Evolutionary conservation across 2,888 invertebrate species (phyloP).

Genomic region (Hypselothyrea guttata): DNA sequence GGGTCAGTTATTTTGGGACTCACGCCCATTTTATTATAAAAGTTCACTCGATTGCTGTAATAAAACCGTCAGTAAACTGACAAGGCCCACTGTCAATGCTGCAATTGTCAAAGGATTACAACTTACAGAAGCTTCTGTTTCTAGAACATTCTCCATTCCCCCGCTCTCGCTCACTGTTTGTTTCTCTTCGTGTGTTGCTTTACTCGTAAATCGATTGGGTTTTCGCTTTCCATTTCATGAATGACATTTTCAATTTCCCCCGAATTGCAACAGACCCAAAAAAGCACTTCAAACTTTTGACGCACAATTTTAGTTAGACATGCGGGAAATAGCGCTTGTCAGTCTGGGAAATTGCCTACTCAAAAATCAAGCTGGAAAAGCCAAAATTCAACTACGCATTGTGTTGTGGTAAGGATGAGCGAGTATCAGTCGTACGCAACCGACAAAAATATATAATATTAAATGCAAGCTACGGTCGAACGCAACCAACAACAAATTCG

Average conservation of each 20-base stretch:
- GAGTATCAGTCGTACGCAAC: too few species aligned
- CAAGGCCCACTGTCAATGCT: background rate
- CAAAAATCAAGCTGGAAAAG: too few species aligned
- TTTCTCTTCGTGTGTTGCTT: background rate
- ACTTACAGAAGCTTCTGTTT: conserved; percentile 13
- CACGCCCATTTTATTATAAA: conserved; percentile 23
- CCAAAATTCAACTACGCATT: too few species aligned
- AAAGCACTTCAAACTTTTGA: conserved; percentile 6
- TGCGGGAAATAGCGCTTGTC: conserved; percentile 11
- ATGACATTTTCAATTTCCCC: conserved; percentile 51
- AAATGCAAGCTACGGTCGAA: too few species aligned
- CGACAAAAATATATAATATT: too few species aligned
- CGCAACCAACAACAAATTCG: too few species aligned
- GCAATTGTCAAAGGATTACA: conserved; percentile 32
- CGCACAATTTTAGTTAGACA: too few species aligned
- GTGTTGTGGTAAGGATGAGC: too few species aligned
- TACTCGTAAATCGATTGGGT: conserved; percentile 30
- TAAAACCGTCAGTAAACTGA: conserved; percentile 33
- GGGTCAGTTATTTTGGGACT: conserved; percentile 51
- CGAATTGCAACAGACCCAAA: conserved; percentile 11
- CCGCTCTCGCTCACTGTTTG: too few species aligned
- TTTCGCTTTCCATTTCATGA: conserved; percentile 36
- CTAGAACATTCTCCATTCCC: too few species aligned
- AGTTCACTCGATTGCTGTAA: conserved; percentile 28
- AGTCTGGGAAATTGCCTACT: background rate